phyloP scores from a whole-genome alignment of 2,113 vertebrate species.

The Salminus brasiliensis region DNA sequence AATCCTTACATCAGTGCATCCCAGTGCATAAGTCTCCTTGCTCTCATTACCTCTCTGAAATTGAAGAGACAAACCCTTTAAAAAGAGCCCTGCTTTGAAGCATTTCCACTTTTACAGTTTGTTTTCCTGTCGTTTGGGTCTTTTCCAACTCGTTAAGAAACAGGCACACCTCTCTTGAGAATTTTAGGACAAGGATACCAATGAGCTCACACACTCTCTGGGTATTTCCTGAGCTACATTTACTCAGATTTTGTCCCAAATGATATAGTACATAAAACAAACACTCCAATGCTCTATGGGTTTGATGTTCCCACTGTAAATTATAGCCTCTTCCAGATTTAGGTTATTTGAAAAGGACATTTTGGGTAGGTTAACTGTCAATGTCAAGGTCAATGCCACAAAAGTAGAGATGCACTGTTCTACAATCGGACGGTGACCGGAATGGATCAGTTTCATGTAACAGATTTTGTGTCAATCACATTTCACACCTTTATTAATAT shows the following conservation, averaged over 20 bases:
- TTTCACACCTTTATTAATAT: no score
- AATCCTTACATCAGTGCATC: no score
- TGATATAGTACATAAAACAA: background rate
- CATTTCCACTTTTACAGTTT: background rate
- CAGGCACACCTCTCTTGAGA: conserved; percentile 34
- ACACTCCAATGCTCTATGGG: background rate
- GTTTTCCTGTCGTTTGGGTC: background rate
- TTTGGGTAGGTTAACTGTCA: no score
- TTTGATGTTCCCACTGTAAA: background rate
- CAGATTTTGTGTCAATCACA: no score
- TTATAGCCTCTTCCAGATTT: background rate
- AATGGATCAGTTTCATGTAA: no score
- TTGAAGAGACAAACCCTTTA: no score
- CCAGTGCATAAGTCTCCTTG: no score
- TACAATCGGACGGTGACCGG: no score
- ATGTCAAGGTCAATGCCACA: no score
- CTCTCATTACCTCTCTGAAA: no score
- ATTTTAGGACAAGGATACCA: conserved; percentile 1
- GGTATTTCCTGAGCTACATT: conserved; percentile 25
- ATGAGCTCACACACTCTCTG: background rate
- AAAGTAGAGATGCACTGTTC: no score
- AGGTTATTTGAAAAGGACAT: background rate
- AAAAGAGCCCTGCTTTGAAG: no score
- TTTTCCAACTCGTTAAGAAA: conserved; percentile 22
- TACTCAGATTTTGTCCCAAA: background rate